phyloP scores from a whole-genome alignment of 1,140 invertebrate species.

The Rhopalosiphum padi region DNA sequence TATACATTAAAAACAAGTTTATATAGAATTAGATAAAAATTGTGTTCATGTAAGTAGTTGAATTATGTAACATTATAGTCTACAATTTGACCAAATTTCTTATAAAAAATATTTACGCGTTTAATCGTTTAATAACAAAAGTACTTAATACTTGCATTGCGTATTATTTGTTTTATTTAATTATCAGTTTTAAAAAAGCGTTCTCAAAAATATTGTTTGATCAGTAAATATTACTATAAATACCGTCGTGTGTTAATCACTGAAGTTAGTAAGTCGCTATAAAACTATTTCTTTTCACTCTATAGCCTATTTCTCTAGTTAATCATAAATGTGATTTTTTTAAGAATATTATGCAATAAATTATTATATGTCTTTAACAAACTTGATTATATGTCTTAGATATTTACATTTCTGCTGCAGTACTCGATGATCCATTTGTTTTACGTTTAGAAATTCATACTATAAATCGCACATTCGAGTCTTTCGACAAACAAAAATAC shows the following conservation, averaged over 20 bases:
- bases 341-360: background rate
- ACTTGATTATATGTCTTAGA: background rate
- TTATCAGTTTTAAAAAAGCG: background rate
- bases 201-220: background rate
- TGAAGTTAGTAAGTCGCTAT: background rate
- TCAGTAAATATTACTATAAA: background rate
- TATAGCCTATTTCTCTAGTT: background rate
- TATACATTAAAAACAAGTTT: background rate
- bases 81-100: background rate
- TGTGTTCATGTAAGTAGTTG: background rate
- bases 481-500: too few species aligned
- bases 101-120: background rate
- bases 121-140: background rate
- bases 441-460: too few species aligned
- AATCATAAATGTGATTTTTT: background rate
- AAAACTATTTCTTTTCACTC: background rate
- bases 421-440: background rate
- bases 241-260: background rate
- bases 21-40: background rate
- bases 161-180: constrained; percentile 1
- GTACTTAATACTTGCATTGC: background rate
- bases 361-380: background rate
- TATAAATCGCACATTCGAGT: too few species aligned
- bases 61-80: background rate
- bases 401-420: background rate